Evolutionary conservation across 2,888 invertebrate genomes (phyloP).

Genomic region (Hemithea aestivaria): DNA sequence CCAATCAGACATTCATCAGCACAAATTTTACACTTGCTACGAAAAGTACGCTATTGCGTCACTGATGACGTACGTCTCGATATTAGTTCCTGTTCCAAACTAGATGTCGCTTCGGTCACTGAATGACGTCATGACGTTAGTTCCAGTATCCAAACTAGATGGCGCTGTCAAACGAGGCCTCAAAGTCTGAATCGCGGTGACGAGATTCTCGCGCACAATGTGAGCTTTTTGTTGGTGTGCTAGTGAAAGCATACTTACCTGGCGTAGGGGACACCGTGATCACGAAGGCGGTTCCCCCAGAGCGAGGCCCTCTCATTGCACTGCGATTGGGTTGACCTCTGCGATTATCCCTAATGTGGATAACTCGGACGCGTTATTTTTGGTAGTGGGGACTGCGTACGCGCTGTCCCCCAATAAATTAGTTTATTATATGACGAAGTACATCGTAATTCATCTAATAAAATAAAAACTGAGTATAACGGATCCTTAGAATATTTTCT

Average conservation of each 20-base stretch:
- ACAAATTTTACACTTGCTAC: no score
- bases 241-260: conserved; percentile 18
- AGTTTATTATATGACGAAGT: neutral
- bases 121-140: neutral
- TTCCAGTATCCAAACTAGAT: conserved; percentile 10
- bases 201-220: conserved; percentile 2
- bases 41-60: neutral
- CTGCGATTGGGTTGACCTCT: conserved; percentile 23
- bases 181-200: conserved; percentile 17
- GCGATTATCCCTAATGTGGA: conserved; percentile 25
- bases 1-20: no score
- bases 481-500: no score
- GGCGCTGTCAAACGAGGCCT: conserved; percentile 9
- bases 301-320: conserved; percentile 18
- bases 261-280: conserved; percentile 22
- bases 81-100: no score
- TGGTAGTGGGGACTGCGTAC: conserved; percentile 22
- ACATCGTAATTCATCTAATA: no score
- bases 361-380: conserved; percentile 22
- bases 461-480: no score
- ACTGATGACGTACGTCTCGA: no score
- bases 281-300: conserved; percentile 21
- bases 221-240: neutral
- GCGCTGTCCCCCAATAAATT: conserved; percentile 16
- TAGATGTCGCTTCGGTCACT: neutral